phyloP scores from a whole-genome alignment of 1,140 invertebrate species.

The Adoxophyes honmai region DNA sequence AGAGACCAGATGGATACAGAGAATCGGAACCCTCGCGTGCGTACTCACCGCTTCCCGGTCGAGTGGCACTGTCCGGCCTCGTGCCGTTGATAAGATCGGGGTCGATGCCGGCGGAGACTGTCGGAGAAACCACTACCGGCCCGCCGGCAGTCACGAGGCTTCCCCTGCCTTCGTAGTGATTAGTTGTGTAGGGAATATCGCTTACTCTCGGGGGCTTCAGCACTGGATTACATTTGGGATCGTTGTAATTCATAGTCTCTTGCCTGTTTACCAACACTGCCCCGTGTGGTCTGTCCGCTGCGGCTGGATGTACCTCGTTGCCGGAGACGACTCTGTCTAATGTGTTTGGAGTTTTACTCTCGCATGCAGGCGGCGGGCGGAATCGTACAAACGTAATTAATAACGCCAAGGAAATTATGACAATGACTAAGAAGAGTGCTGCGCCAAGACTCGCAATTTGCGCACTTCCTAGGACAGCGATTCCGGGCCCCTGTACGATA shows the following conservation, averaged over 20 bases:
- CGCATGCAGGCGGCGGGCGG: conserved; percentile 82
- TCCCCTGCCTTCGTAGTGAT: conserved; percentile 80
- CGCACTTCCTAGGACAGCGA: conserved; percentile 87
- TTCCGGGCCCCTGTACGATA: conserved; percentile 86
- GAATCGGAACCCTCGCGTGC: conserved; percentile 83
- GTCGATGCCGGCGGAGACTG: conserved; percentile 85
- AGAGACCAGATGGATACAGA: conserved; percentile 83
- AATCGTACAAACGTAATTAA: conserved; percentile 85
- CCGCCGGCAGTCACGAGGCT: conserved; percentile 78
- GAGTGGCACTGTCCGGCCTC: conserved; percentile 74
- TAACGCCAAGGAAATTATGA: conserved; percentile 86
- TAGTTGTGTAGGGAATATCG: conserved; percentile 81
- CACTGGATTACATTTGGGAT: conserved; percentile 80
- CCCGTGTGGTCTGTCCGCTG: conserved; percentile 73
- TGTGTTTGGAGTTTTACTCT: conserved; percentile 86
- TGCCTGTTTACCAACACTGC: conserved; percentile 62
- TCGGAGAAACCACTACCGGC: conserved; percentile 82
- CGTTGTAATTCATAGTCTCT: conserved; percentile 73
- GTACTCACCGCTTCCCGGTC: conserved; percentile 83
- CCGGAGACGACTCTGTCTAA: conserved; percentile 83
- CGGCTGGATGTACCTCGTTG: conserved; percentile 75
- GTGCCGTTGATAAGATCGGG: conserved; percentile 91
- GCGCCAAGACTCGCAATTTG: conserved; percentile 92
- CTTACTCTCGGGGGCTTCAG: conserved; percentile 82
- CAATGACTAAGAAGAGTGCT: conserved; percentile 86